Base-by-base conservation (phyloP, 2,797 vertebrate genomes). In the Pogonophryne albipinna region DNA sequence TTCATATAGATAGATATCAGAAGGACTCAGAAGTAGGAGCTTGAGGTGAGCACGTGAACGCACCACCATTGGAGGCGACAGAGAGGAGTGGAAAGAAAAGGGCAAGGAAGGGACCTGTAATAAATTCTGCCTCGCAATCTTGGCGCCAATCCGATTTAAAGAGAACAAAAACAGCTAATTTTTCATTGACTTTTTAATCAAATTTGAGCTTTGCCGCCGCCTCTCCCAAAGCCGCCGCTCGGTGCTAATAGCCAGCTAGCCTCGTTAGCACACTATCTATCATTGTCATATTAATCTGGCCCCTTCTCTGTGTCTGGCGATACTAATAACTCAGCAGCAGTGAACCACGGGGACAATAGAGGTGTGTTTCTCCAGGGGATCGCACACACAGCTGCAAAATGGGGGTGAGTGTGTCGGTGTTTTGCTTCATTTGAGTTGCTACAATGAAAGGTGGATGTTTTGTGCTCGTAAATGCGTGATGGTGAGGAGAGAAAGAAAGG, bases 391-490 rank as follows among this genome's bases (percentile, higher is more conserved):
- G 75, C 91, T 19, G 68, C 78, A 59, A 87, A 73, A 95, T 96
- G 95, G 95, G 95, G 95, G 95, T 96, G 91, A 96, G 95, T 95
- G 79, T 46, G 12, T 20, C 0, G 44, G 44, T 83, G 74, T 79
- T 82, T 72, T 57, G 57, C 47, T 51, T 51, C 6, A 69, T 34
- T 64, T 77, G 61, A 23, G 44, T n/a, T 74, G 74, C 44, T 38
- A 46, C 14, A 60, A 64, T 55, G 71, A 79, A 86, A 79, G 71
- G 46, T 68, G 64, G 59, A 69, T 81, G 80, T 73, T 77, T 81
- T 17, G 9, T 20, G 66, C 11, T 69, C 34, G 45, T 51, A 0
- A 57, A 73, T 65, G 69, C 41, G 61, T 77, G 73, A 75, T 84
- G 74, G 58, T 73, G 73, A 77, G 66, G 72, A 57, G 58, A 67